phyloP scores from a whole-genome alignment of 1,140 invertebrate species.

The Protaetia brevitarsis region DNA sequence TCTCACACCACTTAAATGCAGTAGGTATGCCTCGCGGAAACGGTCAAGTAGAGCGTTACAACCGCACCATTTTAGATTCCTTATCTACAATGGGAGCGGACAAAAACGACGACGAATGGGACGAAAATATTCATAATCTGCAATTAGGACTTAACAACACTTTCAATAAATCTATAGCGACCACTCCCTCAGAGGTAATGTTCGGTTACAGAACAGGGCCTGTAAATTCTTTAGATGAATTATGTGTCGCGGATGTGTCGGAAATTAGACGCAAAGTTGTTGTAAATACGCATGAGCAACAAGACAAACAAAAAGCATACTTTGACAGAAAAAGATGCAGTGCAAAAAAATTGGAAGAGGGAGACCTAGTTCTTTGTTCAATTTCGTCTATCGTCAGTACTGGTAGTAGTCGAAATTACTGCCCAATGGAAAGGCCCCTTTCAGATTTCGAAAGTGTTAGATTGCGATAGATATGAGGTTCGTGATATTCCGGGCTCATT shows the following conservation, averaged over 20 bases:
- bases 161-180: not conserved
- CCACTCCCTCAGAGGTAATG: not conserved
- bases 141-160: slow-evolving; percentile 3
- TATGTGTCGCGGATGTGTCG: not conserved
- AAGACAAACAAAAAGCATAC: not conserved
- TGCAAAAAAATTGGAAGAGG: not conserved
- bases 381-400: not conserved
- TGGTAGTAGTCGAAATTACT: slow-evolving; percentile 4
- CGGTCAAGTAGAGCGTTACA: slow-evolving; percentile 31
- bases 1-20: slow-evolving; percentile 40
- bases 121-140: slow-evolving; percentile 8
- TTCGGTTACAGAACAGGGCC: not conserved
- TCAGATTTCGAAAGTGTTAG: not conserved
- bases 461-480: not conserved
- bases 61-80: slow-evolving; percentile 15
- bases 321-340: not conserved
- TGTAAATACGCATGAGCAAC: not conserved
- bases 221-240: not conserved
- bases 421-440: slow-evolving; percentile 4
- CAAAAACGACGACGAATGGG: slow-evolving; percentile 8
- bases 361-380: not conserved
- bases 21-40: slow-evolving; percentile 41
- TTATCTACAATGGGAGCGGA: not conserved
- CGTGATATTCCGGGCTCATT: not conserved
- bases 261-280: not conserved